These are phyloP conservation scores for Yponomeuta plumbellus DNA, from an alignment of 2,888 invertebrate genomes.

Conservation along the genomic window DNA sequence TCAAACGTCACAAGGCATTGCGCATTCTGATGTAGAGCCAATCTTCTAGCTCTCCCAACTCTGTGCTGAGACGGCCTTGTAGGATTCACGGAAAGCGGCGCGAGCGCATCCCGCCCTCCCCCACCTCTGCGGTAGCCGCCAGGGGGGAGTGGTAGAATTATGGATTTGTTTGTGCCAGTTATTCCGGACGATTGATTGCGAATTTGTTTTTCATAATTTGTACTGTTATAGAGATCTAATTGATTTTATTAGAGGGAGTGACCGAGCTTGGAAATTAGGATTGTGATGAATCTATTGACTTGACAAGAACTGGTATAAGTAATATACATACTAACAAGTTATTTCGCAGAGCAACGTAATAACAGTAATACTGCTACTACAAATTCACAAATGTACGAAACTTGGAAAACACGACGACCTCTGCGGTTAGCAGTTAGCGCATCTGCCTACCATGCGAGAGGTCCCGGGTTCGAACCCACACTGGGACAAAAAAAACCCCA, in stretches of 20 bases:
- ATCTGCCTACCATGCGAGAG: too few relatives aligned
- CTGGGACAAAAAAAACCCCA: too few relatives aligned
- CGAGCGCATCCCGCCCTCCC: conserved; percentile 40
- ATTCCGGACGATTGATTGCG: not conserved
- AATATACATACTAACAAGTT: too few relatives aligned
- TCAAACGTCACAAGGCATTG: too few relatives aligned
- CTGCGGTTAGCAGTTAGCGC: too few relatives aligned
- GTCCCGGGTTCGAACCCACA: too few relatives aligned
- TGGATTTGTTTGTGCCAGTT: not conserved
- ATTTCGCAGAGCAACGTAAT: too few relatives aligned
- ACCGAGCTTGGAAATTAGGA: not conserved
- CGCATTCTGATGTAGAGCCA: not conserved
- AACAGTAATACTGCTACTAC: too few relatives aligned
- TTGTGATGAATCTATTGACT: too few relatives aligned
- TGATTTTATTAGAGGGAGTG: not conserved
- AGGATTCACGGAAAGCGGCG: conserved; percentile 49
- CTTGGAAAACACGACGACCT: too few relatives aligned
- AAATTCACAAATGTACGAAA: too few relatives aligned
- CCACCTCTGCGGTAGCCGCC: conserved; percentile 16
- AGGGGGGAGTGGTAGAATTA: not conserved
- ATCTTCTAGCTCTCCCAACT: not conserved
- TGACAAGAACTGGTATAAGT: too few relatives aligned
- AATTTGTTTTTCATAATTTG: not conserved
- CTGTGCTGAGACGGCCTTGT: conserved; percentile 52
- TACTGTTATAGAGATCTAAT: not conserved